A percentile compares a stretch with the other conserved stretches of the same genome.
phyloP scores from a whole-genome alignment of 37 sponge, comb jelly and placozoan species.

The Spongilla lacustris region DNA sequence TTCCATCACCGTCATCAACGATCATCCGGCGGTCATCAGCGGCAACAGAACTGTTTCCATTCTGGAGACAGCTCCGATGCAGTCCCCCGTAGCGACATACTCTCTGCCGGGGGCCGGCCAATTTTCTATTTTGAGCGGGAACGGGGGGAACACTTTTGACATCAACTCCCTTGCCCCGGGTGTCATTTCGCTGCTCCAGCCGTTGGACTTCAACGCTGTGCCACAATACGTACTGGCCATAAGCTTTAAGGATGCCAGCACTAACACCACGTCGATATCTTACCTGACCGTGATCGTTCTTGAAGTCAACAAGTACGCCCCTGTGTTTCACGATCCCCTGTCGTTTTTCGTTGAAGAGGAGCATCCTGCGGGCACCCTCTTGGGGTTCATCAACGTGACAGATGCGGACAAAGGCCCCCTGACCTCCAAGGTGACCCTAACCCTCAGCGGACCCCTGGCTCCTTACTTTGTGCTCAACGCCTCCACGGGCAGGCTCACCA shows the following conservation, averaged over 20 bases:
- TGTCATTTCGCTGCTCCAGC: conserved; percentile 32
- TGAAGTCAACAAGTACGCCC: conserved; percentile 82
- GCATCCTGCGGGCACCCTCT: conserved; percentile 4
- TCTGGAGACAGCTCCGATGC: conserved; percentile 41
- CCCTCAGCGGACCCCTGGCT: not conserved
- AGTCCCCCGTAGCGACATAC: conserved; percentile 30
- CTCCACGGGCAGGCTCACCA: conserved; percentile 66
- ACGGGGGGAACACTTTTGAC: conserved; percentile 46
- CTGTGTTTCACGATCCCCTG: conserved; percentile 35
- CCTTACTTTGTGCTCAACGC: conserved; percentile 32
- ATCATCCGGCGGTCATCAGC: conserved; percentile 46
- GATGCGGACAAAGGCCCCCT: conserved; percentile 46
- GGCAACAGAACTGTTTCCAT: conserved; percentile 35
- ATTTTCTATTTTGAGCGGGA: conserved; percentile 27
- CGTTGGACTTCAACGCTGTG: conserved; percentile 73
- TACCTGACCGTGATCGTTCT: conserved; percentile 58
- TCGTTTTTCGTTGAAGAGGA: conserved; percentile 51
- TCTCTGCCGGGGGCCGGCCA: conserved; percentile 39
- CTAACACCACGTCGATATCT: not conserved
- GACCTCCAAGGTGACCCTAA: conserved; percentile 24
- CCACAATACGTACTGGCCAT: conserved; percentile 47
- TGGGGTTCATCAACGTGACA: conserved; percentile 50
- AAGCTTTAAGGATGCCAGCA: conserved; percentile 48
- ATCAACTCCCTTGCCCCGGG: conserved; percentile 56
- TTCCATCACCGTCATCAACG: conserved; percentile 51